Conservation (phyloP, 2,113 vertebrate genomes). For the Spizaetus ornatus region DNA sequence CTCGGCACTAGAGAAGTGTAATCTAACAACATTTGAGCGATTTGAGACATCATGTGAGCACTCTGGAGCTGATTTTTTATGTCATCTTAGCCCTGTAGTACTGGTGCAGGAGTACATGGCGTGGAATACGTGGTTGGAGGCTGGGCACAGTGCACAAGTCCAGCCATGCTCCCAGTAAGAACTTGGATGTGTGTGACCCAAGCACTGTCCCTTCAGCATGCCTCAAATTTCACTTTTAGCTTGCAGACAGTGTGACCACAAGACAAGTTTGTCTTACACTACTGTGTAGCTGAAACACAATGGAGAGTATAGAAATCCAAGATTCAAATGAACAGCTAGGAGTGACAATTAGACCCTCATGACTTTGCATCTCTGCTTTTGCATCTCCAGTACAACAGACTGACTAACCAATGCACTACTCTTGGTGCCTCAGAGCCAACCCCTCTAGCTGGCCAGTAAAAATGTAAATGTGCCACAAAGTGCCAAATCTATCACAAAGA, state of each 20-base stretch:
- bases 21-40: neutral
- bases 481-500: neutral
- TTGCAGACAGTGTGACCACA: neutral
- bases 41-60: accelerated
- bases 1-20: neutral
- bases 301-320: neutral
- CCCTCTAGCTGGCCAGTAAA: neutral
- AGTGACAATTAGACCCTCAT: neutral
- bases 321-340: neutral
- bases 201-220: neutral
- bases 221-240: neutral
- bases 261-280: neutral
- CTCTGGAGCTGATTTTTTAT: neutral
- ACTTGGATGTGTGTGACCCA: accelerated
- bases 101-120: neutral
- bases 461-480: neutral
- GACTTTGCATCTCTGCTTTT: neutral
- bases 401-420: too few relatives aligned
- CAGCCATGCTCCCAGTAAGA: neutral
- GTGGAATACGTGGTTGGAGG: accelerated
- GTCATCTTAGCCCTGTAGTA: neutral
- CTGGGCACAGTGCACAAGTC: neutral
- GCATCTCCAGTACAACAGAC: neutral
- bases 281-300: neutral
- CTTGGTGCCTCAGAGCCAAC: neutral